These are phyloP conservation scores for Proteles cristata DNA, from an alignment of 2,113 vertebrate genomes.

Conservation along the genomic window DNA sequence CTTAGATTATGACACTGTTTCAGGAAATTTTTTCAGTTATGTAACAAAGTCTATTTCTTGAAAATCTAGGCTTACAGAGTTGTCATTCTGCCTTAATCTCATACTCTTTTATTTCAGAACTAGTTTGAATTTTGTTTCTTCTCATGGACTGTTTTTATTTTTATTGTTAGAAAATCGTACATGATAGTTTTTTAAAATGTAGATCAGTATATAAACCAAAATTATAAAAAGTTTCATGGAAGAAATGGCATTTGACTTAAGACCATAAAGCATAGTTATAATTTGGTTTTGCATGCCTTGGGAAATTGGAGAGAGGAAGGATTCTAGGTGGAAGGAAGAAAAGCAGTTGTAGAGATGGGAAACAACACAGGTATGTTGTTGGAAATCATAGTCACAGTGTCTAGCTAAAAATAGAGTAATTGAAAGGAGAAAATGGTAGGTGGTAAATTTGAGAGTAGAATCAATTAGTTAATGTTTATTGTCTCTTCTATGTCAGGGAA, in stretches of 20 bases:
- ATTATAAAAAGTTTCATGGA: conserved; percentile 8
- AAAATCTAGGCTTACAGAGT: background rate
- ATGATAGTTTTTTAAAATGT: background rate
- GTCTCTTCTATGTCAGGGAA: background rate
- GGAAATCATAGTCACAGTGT: background rate
- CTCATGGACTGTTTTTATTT: background rate
- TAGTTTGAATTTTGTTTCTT: conserved; percentile 14
- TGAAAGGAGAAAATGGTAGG: background rate
- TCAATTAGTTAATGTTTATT: background rate
- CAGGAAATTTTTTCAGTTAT: background rate
- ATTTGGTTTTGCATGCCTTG: background rate
- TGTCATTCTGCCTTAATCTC: background rate
- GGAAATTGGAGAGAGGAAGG: background rate
- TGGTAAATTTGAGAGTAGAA: background rate
- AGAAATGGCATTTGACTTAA: background rate
- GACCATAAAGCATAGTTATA: background rate
- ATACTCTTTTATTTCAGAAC: conserved; percentile 1
- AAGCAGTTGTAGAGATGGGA: background rate
- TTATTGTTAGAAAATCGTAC: background rate
- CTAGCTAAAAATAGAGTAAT: background rate
- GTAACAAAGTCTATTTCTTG: background rate
- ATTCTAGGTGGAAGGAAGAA: background rate
- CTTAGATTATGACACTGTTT: background rate
- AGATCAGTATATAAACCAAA: conserved; percentile 6
- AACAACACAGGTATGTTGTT: background rate